Conservation (phyloP, 2,888 invertebrate species). For the Xanthia togata region DNA sequence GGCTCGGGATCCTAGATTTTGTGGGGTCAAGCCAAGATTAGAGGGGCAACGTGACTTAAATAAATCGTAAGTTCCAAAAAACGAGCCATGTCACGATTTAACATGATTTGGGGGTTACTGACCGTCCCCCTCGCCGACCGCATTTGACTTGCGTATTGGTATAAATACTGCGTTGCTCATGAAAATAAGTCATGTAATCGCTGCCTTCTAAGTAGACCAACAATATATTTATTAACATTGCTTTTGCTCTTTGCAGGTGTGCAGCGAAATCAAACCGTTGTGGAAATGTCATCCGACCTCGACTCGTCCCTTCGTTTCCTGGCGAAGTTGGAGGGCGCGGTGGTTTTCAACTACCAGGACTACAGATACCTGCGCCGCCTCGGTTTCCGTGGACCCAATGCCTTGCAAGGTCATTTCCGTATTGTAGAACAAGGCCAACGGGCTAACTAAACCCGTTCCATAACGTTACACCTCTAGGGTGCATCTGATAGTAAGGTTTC, state of each 20-base stretch:
- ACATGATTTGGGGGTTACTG: not conserved
- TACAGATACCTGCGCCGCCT: not conserved
- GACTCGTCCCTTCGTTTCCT: slow-evolving; percentile 10
- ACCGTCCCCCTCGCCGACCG: too few species aligned
- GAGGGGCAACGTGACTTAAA: not conserved
- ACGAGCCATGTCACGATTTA: not conserved
- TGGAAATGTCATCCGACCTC: slow-evolving; percentile 26
- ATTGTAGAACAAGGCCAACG: not conserved
- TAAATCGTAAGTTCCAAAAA: not conserved
- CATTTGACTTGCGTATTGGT: not conserved
- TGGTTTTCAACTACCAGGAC: not conserved
- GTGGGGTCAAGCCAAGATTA: not conserved
- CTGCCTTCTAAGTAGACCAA: not conserved
- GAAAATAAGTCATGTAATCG: not conserved
- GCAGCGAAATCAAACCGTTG: not conserved
- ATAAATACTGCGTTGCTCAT: not conserved
- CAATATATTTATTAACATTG: not conserved
- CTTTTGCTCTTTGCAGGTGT: slow-evolving; percentile 6
- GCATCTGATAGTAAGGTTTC: not conserved
- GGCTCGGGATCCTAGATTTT: not conserved
- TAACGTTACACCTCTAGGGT: slow-evolving; percentile 14
- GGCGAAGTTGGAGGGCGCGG: not conserved
- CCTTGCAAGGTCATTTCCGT: not conserved
- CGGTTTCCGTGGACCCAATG: not conserved
- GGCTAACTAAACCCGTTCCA: slow-evolving; percentile 1